Evolutionary conservation across 2,888 invertebrate species (phyloP), one percentile per base, ranked within the genome.

Genomic region (Cephus nigrinus): DNA sequence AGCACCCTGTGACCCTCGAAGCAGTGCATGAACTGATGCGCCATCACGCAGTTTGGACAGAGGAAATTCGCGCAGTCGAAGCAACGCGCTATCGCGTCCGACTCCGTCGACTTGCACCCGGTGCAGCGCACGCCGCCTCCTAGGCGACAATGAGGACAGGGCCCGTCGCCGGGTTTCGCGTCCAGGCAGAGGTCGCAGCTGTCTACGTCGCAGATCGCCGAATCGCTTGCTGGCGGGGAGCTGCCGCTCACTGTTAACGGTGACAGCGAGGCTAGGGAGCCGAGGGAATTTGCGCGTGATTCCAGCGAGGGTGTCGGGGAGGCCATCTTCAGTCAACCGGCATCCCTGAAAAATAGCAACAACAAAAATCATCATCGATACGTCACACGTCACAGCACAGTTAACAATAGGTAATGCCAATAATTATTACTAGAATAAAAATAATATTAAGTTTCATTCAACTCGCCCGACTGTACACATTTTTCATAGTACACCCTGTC

Each of bases 11-110:
- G 98, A 82, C 98, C 98, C 92, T 98, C 98, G 92, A 99, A 99
- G 92, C 98, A 99, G 92, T 98, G 98, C 98, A 99, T 99, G 92
- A 97, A 98, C 93, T 98, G 98, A 93, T 99, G 99, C 82, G 99
- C 99, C 95, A 98, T 98, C 88, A 98, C 98, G 94, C 99, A 99
- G 92, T 98, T 98, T 80, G 97, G 96, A 93, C 99, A 99, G 86
- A 99, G 95, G 91, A 97, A 97, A 91, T 98, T 98, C 89, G 97
- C 97, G 92, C 99, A 99, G 92, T 99, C 98, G 89, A 97, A 96
- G 92, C 98, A 99, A 91, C 97, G 96, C 81, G 98, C 98, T 79
- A 98, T 97, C 74, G 98, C 98, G 94, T 96, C 96, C 32, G 97
- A 95, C 92, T 98, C 97, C 91, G 97, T 97, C 85, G 97, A 97